Base-by-base conservation (phyloP, 2,888 invertebrate genomes). In the Rotaria socialis region DNA sequence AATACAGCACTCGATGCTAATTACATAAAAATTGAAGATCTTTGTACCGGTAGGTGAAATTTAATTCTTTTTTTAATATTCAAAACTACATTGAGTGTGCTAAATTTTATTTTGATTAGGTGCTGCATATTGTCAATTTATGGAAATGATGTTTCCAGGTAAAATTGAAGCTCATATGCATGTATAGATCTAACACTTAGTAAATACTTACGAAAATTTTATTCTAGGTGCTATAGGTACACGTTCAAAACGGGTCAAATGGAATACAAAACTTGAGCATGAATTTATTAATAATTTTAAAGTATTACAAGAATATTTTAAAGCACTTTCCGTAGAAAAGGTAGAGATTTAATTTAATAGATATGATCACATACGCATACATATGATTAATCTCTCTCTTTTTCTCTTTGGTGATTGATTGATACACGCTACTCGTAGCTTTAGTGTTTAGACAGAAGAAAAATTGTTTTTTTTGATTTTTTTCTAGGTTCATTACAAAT, bases 211-310 rank as follows among this genome's bases (percentile, higher is more conserved):
- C 55, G 22, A 22, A 22, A 55, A 55, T 84, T 60, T 22, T 24
- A 41, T 35, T 88, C 7, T 88, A 92, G 92, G 92, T 75, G 89
- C 90, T 87, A 89, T 93, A 85, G 43, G 75, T 47, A 8, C 75
- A 67, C 89, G 89, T 60, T 93, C 97, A 92, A 98, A 97, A 92
- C 94, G 96, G 91, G 95, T 97, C 88, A 99, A 99, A 93, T 98
- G 98, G 92, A 95, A 95, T 93, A 97, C 98, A 89, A 96, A 97
- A 92, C 93, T 99, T 90, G 99, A 99, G 92, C 97, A 99, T 92
- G 99, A 99, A 92, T 97, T 96, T 92, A 97, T 99, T 93, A 96
- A 96, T 92, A 99, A 99, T 92, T 99, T 98, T 92, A 99, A 99
- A 94, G 94, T 96, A 89, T 93, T 99, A 88, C 98, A 99, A 93